phyloP scores from a whole-genome alignment of 2,888 invertebrate species.

The Lordiphosa fenestrarum region DNA sequence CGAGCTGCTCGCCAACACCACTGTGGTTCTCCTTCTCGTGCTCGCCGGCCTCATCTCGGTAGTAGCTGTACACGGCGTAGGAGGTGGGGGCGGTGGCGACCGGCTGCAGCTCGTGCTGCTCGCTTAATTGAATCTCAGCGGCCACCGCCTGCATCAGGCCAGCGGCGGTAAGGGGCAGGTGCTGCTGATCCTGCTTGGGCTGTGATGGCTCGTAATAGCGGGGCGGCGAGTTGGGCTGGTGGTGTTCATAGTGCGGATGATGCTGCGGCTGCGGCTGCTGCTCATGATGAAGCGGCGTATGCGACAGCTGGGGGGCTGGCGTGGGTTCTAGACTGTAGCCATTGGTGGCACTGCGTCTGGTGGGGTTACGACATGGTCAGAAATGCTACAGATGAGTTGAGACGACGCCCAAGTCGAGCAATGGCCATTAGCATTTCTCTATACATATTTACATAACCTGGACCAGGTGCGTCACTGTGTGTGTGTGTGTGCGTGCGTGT shows the following conservation, averaged over 20 bases:
- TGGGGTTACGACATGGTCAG: slow-evolving; percentile 2
- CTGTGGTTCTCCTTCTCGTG: slow-evolving; percentile 56
- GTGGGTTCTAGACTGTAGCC: slow-evolving; percentile 6
- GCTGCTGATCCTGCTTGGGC: slow-evolving; percentile 19
- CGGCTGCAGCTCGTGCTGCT: slow-evolving; percentile 53
- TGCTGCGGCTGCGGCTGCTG: slow-evolving; percentile 2
- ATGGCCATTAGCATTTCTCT: slow-evolving; percentile 58
- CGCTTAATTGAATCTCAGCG: slow-evolving; percentile 69
- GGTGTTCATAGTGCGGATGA: slow-evolving; percentile 3
- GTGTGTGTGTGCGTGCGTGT: slow-evolving; percentile 21
- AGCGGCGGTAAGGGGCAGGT: slow-evolving; percentile 46
- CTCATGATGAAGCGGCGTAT: slow-evolving; percentile 1
- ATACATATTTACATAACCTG: slow-evolving; percentile 30
- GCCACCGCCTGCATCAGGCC: slow-evolving; percentile 60
- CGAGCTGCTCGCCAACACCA: slow-evolving; percentile 47
- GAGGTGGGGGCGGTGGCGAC: slow-evolving; percentile 40
- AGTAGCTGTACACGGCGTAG: slow-evolving; percentile 86
- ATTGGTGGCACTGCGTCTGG: slow-evolving; percentile 7
- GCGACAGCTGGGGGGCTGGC: neutral
- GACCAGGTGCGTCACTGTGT: slow-evolving; percentile 7
- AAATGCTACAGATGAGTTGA: slow-evolving; percentile 57
- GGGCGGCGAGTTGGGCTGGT: slow-evolving; percentile 48
- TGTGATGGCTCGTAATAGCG: slow-evolving; percentile 71
- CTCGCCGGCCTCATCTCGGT: slow-evolving; percentile 83
- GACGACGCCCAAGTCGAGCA: slow-evolving; percentile 79